Evolutionary conservation across 2,888 invertebrate genomes (phyloP), one percentile per base, ranked within the genome.

Genomic region (Heteropelma amictum): DNA sequence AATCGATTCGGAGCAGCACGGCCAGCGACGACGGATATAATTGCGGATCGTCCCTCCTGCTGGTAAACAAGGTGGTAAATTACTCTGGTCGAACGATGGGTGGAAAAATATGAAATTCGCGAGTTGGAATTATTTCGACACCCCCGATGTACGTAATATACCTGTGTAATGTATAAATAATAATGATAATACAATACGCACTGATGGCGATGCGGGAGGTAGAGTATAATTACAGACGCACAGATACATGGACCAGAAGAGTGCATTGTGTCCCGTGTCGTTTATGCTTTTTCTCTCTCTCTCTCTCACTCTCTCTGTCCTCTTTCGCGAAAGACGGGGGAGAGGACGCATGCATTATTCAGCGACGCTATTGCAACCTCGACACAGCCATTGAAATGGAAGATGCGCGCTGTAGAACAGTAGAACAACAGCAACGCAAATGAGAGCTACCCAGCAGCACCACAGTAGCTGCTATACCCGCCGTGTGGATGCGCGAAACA

Each of bases 311-410:
- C n/a, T 35, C 1, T n/a, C n/a, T 35, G 10, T 35, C 35, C n/a
- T 35, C 35, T 35, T 12, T 10, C 12, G 35, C 35, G 35, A 53
- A 17, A 68, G 72, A 67, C 58, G 14, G 54, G 35, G 10, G 53
- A 61, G 21, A n/a, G n/a, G n/a, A n/a, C n/a, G 38, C 45, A 72
- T 72, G 67, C 67, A 72, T 72, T 61, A 72, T 72, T 72, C 67
- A 72, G 40, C n/a, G 23, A 47, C 17, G 38, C 61, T 54, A 56
- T 72, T 65, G 72, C 61, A 56, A 33, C 67, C 49, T 14, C 67
- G 19, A 61, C 67, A 67, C 53, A 38, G 47, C 35, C 30, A 38
- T 12, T 14, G 10, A 30, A 35, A 47, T 19, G 47, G 21, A n/a
- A 30, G 54, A 61, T 53, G 47, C 45, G 53, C 45, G 33, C 30